A percentile compares a stretch with the other conserved stretches of the same genome.
Conservation (phyloP, 2,888 invertebrate genomes). For the Drosophila tripunctata region DNA sequence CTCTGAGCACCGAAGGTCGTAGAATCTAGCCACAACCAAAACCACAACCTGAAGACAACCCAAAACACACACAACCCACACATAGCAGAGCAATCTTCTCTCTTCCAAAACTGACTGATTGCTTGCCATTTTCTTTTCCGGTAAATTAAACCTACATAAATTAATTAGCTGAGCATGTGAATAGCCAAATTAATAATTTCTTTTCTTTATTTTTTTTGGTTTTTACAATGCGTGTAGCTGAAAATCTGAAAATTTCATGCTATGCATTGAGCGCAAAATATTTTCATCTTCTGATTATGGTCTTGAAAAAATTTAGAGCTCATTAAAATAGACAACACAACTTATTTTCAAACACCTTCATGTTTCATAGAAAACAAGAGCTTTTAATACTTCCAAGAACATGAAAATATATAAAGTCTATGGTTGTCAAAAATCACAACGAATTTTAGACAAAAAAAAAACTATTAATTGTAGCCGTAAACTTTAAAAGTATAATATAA, state of each 20-base stretch:
- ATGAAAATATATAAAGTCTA: too few species aligned
- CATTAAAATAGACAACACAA: too few species aligned
- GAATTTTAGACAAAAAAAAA: too few species aligned
- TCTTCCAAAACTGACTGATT: slow-evolving; percentile 12
- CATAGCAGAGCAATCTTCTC: neutral
- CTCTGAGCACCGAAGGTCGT: slow-evolving; percentile 43
- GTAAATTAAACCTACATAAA: slow-evolving; percentile 29
- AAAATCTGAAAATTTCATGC: neutral
- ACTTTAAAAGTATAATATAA: too few species aligned
- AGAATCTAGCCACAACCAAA: slow-evolving; percentile 30
- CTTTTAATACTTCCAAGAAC: too few species aligned
- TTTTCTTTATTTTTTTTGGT: slow-evolving; percentile 1
- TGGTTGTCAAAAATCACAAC: too few species aligned
- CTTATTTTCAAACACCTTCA: too few species aligned
- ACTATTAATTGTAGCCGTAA: too few species aligned
- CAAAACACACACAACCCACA: slow-evolving; percentile 4
- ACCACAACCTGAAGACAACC: neutral
- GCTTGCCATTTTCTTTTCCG: slow-evolving; percentile 41
- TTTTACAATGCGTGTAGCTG: slow-evolving; percentile 21
- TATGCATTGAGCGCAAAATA: neutral
- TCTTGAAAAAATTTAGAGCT: too few species aligned
- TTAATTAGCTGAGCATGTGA: slow-evolving; percentile 25
- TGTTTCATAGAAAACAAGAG: too few species aligned
- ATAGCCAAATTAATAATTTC: slow-evolving; percentile 4
- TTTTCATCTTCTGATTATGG: too few species aligned